Evolutionary conservation across 2,113 vertebrate genomes (phyloP), one percentile per base, ranked within the genome.

Genomic region (Cryptoleucopteryx plumbea): DNA sequence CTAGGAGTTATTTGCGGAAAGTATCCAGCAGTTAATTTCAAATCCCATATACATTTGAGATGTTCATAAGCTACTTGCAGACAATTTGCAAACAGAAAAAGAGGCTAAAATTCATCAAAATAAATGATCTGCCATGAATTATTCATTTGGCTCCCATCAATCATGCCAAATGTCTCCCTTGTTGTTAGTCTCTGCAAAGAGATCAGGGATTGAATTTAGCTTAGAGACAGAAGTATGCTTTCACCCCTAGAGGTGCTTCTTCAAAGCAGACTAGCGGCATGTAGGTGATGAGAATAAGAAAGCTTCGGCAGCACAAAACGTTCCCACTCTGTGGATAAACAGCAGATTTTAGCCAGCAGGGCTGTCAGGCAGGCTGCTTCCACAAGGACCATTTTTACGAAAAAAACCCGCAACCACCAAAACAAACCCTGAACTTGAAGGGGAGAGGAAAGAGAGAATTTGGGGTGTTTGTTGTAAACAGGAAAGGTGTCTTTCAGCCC

Each of bases 41-140:
- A 96, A 91, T 95, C 86, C 84, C 74, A 20, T 94, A 80, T 95
- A 94, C 38, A 22, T 97, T 90, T 91, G 81, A 94, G 86, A 91
- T 61, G 91, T 91, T 95, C 96, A 52, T 95, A 95, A 97, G 94
- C 93, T 94, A 88, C 95, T 96, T 94, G 97, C 86, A 89, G 94
- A 95, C 91, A 90, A 97, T 96, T 96, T 96, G 91, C 94, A 96
- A 97, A 96, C 95, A 96, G 96, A 93, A 94, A 95, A 95, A 95
- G 91, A 93, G 89, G 78, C 94, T 93, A 96, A 97, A 97, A 97
- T 94, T 96, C 89, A 94, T 97, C 88, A 95, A 95, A 97, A 96
- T 95, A 97, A 95, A 91, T 93, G 82, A 95, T 95, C 93, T 59
- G 4, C 58, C 78, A 96, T 97, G 95, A 96, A 97, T 96, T 97